Conservation (phyloP, 2,888 invertebrate species). For the Ypsolopha scabrella region DNA sequence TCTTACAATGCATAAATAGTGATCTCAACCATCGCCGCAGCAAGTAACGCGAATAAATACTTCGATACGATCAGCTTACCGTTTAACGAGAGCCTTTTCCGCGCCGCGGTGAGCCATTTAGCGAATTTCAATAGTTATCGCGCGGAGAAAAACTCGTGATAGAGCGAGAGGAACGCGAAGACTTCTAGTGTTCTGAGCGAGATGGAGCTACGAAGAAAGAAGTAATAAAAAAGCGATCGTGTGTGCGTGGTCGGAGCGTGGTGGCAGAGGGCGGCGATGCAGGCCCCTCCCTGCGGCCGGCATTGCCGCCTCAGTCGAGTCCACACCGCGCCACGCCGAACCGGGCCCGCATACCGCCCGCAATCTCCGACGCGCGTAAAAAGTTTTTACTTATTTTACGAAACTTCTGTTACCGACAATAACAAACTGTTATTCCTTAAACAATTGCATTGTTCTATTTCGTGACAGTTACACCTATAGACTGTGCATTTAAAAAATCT, state of each 20-base stretch:
- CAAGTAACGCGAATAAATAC: constrained; percentile 60
- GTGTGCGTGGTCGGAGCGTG: constrained; percentile 65
- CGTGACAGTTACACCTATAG: too few relatives aligned
- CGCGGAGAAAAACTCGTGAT: constrained; percentile 62
- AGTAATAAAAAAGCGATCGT: constrained; percentile 67
- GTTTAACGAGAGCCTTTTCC: constrained; percentile 69
- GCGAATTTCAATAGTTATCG: constrained; percentile 71
- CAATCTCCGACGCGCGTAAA: constrained; percentile 47
- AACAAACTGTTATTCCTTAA: not conserved
- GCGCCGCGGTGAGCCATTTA: constrained; percentile 66
- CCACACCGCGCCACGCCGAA: constrained; percentile 52
- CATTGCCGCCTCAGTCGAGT: constrained; percentile 59
- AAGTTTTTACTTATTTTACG: constrained; percentile 51
- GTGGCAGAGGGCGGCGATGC: constrained; percentile 63
- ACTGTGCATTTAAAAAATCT: too few relatives aligned
- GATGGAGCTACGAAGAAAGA: constrained; percentile 61
- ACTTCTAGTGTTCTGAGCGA: constrained; percentile 37
- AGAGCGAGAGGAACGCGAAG: constrained; percentile 42
- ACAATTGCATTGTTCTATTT: too few relatives aligned
- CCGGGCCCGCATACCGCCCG: constrained; percentile 41
- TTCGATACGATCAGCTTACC: constrained; percentile 61
- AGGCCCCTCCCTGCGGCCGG: constrained; percentile 64
- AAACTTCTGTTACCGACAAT: constrained; percentile 30
- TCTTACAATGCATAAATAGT: constrained; percentile 51
- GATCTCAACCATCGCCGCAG: constrained; percentile 43